phyloP scores from a whole-genome alignment of 1,140 invertebrate species.

The Drosophila miranda region DNA sequence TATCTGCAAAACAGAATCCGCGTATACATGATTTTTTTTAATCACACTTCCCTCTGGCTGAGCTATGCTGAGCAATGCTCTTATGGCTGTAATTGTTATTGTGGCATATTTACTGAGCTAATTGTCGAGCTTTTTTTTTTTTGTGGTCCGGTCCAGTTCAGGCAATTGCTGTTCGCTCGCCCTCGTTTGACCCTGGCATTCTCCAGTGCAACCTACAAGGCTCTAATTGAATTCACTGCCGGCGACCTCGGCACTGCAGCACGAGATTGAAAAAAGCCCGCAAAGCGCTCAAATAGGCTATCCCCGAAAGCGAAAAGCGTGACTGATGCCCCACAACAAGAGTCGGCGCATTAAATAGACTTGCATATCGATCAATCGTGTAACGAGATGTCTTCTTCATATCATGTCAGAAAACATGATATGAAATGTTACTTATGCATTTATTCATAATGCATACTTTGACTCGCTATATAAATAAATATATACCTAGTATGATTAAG shows the following conservation, averaged over 20 bases:
- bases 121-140: conserved; percentile 33
- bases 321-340: conserved; percentile 1
- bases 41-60: neutral
- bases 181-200: neutral
- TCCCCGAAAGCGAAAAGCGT: conserved; percentile 17
- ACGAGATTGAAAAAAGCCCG: conserved; percentile 26
- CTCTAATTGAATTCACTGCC: conserved; percentile 43
- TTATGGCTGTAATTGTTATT: conserved; percentile 41
- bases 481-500: no score
- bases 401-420: no score
- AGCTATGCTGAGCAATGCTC: conserved; percentile 38
- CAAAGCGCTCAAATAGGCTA: conserved; percentile 27
- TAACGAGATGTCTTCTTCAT: no score
- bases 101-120: conserved; percentile 30
- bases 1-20: neutral
- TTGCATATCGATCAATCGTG: neutral
- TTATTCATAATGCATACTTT: no score
- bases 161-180: no score
- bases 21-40: conserved; percentile 36
- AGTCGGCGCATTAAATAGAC: conserved; percentile 6
- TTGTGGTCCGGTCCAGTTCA: neutral
- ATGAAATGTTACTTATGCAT: no score
- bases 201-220: conserved; percentile 10
- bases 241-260: conserved; percentile 11
- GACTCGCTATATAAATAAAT: no score